Conservation (phyloP, 1,140 invertebrate species). For the Vanessa tameamea region DNA sequence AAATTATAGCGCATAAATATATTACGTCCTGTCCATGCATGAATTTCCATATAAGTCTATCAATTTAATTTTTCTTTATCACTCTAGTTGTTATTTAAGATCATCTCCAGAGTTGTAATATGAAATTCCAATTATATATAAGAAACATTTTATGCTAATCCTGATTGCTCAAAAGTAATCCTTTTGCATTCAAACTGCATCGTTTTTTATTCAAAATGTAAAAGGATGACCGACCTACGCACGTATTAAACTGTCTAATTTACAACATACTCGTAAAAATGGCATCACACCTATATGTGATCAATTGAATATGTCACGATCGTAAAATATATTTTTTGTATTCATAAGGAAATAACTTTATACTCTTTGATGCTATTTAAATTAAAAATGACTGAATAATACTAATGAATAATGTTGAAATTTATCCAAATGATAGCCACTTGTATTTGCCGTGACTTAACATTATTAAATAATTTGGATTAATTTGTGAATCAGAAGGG, state of each 20-base stretch:
- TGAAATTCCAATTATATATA: background rate
- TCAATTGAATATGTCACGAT: background rate
- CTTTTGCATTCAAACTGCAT: background rate
- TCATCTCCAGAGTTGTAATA: background rate
- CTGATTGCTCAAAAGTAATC: conserved; percentile 2
- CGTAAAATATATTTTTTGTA: conserved; percentile 4
- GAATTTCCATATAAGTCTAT: background rate
- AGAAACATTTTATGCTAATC: background rate
- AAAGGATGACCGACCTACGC: conserved; percentile 3
- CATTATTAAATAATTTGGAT: background rate
- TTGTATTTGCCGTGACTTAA: background rate
- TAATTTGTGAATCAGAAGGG: no score
- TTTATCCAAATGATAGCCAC: no score
- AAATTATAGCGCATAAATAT: conserved; percentile 2
- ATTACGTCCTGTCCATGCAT: background rate
- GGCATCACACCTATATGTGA: background rate
- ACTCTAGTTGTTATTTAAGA: background rate
- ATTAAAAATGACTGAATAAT: background rate
- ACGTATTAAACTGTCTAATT: background rate
- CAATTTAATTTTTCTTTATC: background rate
- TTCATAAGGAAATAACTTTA: conserved; percentile 4
- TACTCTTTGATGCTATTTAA: background rate
- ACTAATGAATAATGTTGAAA: background rate
- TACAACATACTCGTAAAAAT: background rate
- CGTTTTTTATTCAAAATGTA: background rate